Evolutionary conservation across 2,888 invertebrate species (phyloP).

Genomic region (Cataglyphis albicans): DNA sequence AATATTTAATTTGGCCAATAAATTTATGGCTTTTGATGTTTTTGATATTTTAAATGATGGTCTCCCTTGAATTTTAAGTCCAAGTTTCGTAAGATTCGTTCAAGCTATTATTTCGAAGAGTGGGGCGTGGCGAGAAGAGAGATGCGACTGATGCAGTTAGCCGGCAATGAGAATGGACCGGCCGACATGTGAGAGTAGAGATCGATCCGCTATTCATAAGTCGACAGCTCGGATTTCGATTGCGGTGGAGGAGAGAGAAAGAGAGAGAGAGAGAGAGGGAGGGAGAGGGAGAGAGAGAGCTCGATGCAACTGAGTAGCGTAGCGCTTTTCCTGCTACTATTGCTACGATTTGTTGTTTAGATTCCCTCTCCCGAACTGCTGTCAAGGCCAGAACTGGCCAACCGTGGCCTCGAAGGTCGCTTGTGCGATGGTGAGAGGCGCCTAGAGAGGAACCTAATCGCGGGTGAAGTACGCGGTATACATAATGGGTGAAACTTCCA

Average conservation of each 20-base stretch:
- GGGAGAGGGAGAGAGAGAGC: not conserved
- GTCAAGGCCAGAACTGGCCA: conserved; percentile 53
- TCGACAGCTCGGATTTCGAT: conserved; percentile 33
- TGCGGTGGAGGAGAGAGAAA: not conserved
- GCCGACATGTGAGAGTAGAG: conserved; percentile 35
- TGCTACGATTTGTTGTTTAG: conserved; percentile 33
- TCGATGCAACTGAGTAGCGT: not conserved
- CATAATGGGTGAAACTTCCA: conserved; percentile 48
- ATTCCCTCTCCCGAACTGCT: conserved; percentile 38
- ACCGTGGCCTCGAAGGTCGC: conserved; percentile 51
- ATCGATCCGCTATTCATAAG: conserved; percentile 47
- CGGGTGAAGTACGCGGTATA: conserved; percentile 11
- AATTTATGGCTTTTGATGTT: not conserved
- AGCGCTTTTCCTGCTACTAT: conserved; percentile 23
- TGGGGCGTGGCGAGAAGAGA: conserved; percentile 38
- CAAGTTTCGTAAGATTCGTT: conserved; percentile 22
- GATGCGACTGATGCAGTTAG: conserved; percentile 35
- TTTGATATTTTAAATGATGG: not conserved
- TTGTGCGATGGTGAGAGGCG: conserved; percentile 30
- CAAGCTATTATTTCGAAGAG: conserved; percentile 1
- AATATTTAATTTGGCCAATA: not conserved
- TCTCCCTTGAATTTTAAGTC: not conserved
- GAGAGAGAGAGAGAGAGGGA: not conserved
- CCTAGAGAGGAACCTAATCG: conserved; percentile 41
- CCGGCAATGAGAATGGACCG: conserved; percentile 38